Evolutionary conservation across 2,888 invertebrate species (phyloP), one percentile per base, ranked within the genome.

Genomic region (Bellardia pandia): DNA sequence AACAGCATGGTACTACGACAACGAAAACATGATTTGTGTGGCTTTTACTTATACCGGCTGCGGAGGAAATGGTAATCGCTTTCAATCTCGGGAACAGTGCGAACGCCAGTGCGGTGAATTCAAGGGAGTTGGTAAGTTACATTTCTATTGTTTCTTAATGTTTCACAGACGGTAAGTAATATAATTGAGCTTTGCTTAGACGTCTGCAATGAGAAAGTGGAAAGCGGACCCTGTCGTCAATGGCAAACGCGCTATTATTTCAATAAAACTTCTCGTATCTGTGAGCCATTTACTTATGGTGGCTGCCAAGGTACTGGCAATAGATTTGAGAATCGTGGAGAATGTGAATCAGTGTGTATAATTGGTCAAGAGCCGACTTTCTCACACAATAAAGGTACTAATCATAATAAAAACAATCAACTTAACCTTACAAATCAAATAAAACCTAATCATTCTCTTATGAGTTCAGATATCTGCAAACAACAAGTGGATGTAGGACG

Each of bases 261-360:
- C 93, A 96, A 97, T 91, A 91, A 93, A 14, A 90, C 90, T 1
- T 93, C 94, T 0, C 95, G 95, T 14, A 93, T 94, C 53, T 98
- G 98, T 92, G 94, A 94, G 76, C 94, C 95, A 88, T 98, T 97
- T 93, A 93, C 94, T 2, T 98, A 96, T 91, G 96, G 97, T 53
- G 98, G 98, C 83, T 98, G 98, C 92, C 95, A 94, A 53, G 98
- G 98, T 48, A 97, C 97, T 90, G 96, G 96, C 74, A 98, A 98
- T 93, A 94, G 97, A 77, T 98, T 98, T 94, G 96, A 96, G 83
- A 95, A 95, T 11, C 92, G 94, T n/a, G 94, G 95, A 42, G 97
- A 97, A 91, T 98, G 98, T 91, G 95, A 96, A 92, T 94, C 95
- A 5, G 94, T 96, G 90, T 98, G 98, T 93, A 92, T 95, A 83